phyloP scores from a whole-genome alignment of 1,140 invertebrate genomes.

The Drosophila obscura region DNA sequence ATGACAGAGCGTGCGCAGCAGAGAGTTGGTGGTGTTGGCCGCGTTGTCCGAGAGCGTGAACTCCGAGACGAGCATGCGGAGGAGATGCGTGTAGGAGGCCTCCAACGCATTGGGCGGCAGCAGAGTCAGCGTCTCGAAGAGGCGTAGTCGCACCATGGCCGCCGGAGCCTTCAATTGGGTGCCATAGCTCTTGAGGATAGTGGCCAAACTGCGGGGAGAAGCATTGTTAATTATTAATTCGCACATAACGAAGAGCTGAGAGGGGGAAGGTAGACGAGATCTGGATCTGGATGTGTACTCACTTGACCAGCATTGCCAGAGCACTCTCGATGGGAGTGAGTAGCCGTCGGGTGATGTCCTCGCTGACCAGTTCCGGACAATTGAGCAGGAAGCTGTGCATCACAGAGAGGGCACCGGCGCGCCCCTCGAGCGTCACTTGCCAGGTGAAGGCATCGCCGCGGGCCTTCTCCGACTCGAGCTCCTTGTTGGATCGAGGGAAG shows the following conservation, averaged over 20 bases:
- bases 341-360: conserved; percentile 94
- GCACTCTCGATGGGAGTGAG: conserved; percentile 97
- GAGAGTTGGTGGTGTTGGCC: conserved; percentile 96
- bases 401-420: conserved; percentile 97
- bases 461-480: conserved; percentile 98
- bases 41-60: conserved; percentile 97
- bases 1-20: conserved; percentile 94
- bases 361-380: conserved; percentile 95
- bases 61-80: conserved; percentile 98
- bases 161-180: conserved; percentile 96
- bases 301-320: conserved; percentile 97
- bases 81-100: conserved; percentile 92
- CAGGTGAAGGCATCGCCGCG: conserved; percentile 99
- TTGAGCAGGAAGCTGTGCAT: conserved; percentile 97
- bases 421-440: conserved; percentile 98
- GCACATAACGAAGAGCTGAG: neutral
- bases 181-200: conserved; percentile 95
- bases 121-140: conserved; percentile 95
- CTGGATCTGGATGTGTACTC: conserved; percentile 74
- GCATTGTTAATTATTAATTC: neutral
- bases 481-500: conserved; percentile 97
- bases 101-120: conserved; percentile 93
- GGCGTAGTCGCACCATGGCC: conserved; percentile 94
- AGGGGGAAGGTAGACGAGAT: no score
- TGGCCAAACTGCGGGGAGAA: conserved; percentile 87